Evolutionary conservation across 2,888 invertebrate species (phyloP).

Genomic region (Diarsia rubi): DNA sequence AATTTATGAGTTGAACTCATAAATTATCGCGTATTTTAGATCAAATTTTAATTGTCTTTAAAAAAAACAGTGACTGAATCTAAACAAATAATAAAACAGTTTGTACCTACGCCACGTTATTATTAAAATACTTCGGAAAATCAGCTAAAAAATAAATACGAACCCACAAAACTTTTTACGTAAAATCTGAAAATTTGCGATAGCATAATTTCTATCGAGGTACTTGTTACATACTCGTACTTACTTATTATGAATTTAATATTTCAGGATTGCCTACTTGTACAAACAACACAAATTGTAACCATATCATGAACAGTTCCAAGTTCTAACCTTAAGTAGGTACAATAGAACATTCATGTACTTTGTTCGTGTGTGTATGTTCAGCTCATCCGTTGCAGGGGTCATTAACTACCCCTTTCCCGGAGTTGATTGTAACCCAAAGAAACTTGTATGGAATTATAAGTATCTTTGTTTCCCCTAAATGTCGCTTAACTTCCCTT

Average conservation of each 20-base stretch:
- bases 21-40: too few relatives aligned
- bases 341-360: neutral
- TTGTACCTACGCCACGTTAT: neutral
- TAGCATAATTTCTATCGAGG: neutral
- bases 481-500: slow-evolving; percentile 9
- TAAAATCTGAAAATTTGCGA: neutral
- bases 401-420: slow-evolving; percentile 44
- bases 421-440: slow-evolving; percentile 16
- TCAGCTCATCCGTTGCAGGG: slow-evolving; percentile 29
- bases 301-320: neutral
- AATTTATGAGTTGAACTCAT: too few relatives aligned
- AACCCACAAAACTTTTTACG: too few relatives aligned
- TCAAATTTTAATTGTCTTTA: too few relatives aligned
- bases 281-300: neutral
- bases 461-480: slow-evolving; percentile 13
- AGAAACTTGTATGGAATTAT: slow-evolving; percentile 35
- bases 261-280: too few relatives aligned
- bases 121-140: neutral
- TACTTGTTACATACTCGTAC: neutral
- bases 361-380: neutral
- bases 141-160: too few relatives aligned
- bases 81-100: neutral
- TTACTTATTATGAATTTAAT: neutral
- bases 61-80: too few relatives aligned
- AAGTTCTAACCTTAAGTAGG: neutral